phyloP scores from a whole-genome alignment of 2,113 vertebrate genomes.

The Tyto alba region DNA sequence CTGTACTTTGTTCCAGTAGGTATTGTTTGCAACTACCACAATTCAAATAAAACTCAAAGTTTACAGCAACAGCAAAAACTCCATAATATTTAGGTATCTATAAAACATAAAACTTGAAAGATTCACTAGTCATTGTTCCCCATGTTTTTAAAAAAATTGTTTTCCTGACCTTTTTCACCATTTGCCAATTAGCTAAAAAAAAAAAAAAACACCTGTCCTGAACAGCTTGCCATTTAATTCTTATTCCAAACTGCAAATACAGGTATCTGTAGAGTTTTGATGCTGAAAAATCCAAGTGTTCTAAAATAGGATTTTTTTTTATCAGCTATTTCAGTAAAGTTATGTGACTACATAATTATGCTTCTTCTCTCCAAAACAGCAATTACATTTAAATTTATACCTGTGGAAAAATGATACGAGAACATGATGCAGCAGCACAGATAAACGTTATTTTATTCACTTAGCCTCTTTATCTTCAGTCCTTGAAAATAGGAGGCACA shows the following conservation, averaged over 20 bases:
- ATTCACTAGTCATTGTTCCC: neutral
- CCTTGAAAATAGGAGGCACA: neutral
- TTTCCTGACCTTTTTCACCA: neutral
- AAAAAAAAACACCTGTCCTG: neutral
- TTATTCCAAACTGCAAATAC: neutral
- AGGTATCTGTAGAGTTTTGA: neutral
- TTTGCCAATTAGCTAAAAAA: neutral
- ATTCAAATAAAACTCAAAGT: neutral
- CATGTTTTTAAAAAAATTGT: fast-evolving
- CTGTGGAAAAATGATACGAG: fast-evolving
- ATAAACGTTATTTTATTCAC: neutral
- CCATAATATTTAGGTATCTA: neutral
- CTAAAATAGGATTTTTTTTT: neutral
- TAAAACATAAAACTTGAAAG: neutral
- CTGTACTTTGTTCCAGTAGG: neutral
- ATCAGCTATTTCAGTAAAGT: neutral
- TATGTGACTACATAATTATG: neutral
- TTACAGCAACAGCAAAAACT: neutral
- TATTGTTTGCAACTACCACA: neutral
- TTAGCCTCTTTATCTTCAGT: neutral
- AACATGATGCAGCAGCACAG: fast-evolving
- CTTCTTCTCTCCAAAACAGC: neutral
- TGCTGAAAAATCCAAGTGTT: neutral
- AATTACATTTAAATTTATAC: neutral
- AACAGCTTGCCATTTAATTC: neutral